Percentiles rank a stretch among this genome's conserved stretches.
Evolutionary conservation across 2,113 vertebrate genomes (phyloP).

Genomic region (Fulica atra): DNA sequence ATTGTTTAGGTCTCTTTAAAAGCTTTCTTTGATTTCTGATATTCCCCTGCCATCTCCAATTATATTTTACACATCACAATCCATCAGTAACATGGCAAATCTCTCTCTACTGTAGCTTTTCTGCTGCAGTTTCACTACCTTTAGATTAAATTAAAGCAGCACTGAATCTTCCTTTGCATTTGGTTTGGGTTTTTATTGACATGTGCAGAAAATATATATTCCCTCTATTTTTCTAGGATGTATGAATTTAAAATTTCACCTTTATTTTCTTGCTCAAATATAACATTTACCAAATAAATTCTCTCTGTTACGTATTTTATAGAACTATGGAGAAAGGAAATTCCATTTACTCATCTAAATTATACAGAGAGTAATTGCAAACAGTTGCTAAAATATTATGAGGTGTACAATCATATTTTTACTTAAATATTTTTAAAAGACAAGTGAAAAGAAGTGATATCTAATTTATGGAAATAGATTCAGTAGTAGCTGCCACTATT

Average conservation of each 20-base stretch:
- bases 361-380: background rate
- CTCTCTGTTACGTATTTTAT: background rate
- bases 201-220: background rate
- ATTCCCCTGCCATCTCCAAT: background rate
- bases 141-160: background rate
- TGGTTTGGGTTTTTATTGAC: background rate
- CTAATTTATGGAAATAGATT: background rate
- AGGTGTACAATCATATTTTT: background rate
- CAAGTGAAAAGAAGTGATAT: background rate
- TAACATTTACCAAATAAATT: background rate
- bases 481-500: background rate
- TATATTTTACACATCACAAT: background rate
- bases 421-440: background rate
- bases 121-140: background rate
- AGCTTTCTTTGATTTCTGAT: background rate
- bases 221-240: background rate
- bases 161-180: background rate
- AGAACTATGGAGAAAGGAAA: background rate
- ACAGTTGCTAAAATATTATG: background rate
- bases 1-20: background rate
- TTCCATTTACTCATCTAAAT: background rate
- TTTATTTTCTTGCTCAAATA: background rate
- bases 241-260: background rate
- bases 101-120: background rate
- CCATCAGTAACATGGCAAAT: background rate